Base-by-base conservation (phyloP, 1,140 invertebrate species). In the Ectropis grisescens region DNA sequence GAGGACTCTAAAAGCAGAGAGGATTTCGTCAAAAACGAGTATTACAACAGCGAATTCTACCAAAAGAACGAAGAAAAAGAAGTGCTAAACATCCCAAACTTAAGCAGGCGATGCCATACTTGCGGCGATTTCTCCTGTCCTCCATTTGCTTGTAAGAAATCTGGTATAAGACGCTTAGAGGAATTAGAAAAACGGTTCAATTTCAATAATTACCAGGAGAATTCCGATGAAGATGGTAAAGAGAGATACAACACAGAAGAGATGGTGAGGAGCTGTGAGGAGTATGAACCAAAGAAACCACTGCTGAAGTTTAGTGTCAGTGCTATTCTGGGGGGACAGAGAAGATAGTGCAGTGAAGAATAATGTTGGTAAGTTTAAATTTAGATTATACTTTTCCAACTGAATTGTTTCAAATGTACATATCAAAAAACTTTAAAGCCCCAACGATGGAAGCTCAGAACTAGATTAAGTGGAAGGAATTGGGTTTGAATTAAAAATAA, bases 251-350 rank as follows among this genome's bases (percentile, higher is more conserved):
- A 42, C 10, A 74, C 71, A 0, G 75, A 72, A 12, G 75, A 78
- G 1, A 48, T 75, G 44, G 72, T 82, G 13, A 60, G 72, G 35
- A 71, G 40, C 43, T 81, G 74, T 47, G 76, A 74, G 13, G 66
- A 82, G 11, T 75, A 58, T 38, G 67, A 70, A 29, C 70, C 62
- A 38, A 80, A 78, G 36, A 93, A 93, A 56, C 93, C 93, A 0
- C 87, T 93, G 49, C 85, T 96, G 38, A 96, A 96, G 79, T 96
- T 96, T 76, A 95, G 94, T 86, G 93, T 96, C 34, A 94, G 90
- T 83, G 93, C 93, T 9, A 96, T 96, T 50, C 84, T 96, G 25
- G n/a, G 92, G 92, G 0, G 61, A 65, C n/a, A 33, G 55, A 11
- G 72, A 71, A 11, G 67, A 70, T 2, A 39, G 52, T 13, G 40